Percentiles rank a stretch among this genome's conserved stretches.
Evolutionary conservation across 2,888 invertebrate species (phyloP).

Genomic region (Yponomeuta malinellus): DNA sequence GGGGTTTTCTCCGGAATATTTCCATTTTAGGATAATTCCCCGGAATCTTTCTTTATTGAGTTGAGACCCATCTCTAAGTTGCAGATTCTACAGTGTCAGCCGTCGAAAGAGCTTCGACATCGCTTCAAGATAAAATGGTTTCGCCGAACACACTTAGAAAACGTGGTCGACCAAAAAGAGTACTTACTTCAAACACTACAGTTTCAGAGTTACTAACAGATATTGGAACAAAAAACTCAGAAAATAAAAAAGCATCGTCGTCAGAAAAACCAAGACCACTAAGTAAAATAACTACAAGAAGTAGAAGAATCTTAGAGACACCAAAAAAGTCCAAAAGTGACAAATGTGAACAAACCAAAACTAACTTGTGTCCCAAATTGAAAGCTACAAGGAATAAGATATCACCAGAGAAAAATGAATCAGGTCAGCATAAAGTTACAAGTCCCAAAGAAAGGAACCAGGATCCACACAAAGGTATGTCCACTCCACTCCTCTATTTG

Average conservation of each 20-base stretch:
- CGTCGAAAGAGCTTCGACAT: neutral
- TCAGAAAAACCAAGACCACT: neutral
- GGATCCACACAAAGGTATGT: neutral
- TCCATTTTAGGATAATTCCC: no score
- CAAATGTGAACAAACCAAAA: neutral
- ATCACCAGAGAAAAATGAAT: neutral
- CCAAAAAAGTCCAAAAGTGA: constrained; percentile 1
- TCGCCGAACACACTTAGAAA: neutral
- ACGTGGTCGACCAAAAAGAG: neutral
- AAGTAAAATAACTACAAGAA: constrained; percentile 5
- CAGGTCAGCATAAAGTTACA: neutral
- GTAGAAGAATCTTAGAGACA: neutral
- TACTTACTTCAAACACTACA: neutral
- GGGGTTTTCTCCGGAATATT: no score
- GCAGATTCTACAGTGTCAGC: neutral
- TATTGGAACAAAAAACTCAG: neutral
- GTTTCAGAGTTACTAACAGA: neutral
- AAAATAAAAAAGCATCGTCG: neutral
- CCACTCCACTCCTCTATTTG: neutral
- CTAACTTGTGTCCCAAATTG: neutral
- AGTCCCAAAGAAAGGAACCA: neutral
- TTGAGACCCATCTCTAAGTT: no score
- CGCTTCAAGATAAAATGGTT: neutral
- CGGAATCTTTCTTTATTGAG: no score
- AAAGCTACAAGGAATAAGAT: neutral